Conservation (phyloP, 2,113 vertebrate genomes). For the Martes martes region DNA sequence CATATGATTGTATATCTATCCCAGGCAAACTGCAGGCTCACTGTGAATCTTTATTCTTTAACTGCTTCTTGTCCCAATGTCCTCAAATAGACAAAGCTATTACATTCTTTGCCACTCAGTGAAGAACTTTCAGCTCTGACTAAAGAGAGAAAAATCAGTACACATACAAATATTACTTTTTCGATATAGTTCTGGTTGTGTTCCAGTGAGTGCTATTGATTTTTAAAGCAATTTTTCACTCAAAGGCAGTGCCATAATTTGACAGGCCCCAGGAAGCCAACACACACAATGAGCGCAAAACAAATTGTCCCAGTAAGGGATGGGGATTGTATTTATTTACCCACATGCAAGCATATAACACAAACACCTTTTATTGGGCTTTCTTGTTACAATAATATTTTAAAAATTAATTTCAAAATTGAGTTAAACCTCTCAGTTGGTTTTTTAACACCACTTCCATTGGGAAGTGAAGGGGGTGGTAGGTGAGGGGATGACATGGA, state of each 20-base stretch:
- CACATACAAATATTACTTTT: conserved; percentile 50
- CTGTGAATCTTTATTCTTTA: conserved; percentile 36
- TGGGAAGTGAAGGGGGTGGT: neutral
- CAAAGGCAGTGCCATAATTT: conserved; percentile 48
- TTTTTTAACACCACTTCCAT: neutral
- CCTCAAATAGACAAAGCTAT: neutral
- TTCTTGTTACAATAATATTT: conserved; percentile 28
- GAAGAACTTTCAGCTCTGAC: conserved; percentile 26
- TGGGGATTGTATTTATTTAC: conserved; percentile 44
- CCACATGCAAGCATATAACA: neutral
- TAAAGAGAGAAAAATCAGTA: conserved; percentile 43
- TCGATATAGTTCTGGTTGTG: conserved; percentile 28
- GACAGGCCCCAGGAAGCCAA: conserved; percentile 53
- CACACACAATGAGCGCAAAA: conserved; percentile 41
- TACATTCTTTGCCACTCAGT: conserved; percentile 31
- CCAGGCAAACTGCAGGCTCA: neutral
- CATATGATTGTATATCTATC: neutral
- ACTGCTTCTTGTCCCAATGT: neutral
- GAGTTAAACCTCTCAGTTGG: conserved; percentile 50
- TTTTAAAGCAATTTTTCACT: conserved; percentile 60
- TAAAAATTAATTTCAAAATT: conserved; percentile 51
- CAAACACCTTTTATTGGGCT: conserved; percentile 16
- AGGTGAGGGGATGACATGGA: neutral
- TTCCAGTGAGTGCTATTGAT: conserved; percentile 61
- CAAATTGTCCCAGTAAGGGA: conserved; percentile 45